Conservation (phyloP, 2,797 vertebrate species). For the Mormyrus hasselquistii region DNA sequence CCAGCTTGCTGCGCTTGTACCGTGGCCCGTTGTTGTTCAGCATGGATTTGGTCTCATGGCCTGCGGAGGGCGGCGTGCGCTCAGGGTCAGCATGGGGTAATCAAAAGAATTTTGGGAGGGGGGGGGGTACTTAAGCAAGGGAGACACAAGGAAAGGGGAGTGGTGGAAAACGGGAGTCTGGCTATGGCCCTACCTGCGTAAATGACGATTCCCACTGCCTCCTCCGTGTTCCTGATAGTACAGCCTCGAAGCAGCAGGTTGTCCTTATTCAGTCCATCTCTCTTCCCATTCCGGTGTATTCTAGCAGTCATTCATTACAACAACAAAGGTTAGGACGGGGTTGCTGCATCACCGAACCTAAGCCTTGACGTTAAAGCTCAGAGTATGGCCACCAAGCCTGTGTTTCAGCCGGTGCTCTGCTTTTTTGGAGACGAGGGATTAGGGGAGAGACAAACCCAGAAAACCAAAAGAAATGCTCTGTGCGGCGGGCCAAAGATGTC, state of each 20-base stretch:
- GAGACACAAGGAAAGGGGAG: not conserved
- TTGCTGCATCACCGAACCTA: not conserved
- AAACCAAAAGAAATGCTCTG: not conserved
- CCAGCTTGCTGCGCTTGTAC: slow-evolving; percentile 94
- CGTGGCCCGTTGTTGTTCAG: slow-evolving; percentile 94
- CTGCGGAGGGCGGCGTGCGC: slow-evolving; percentile 49
- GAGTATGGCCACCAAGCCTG: not conserved
- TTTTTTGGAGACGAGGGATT: not conserved
- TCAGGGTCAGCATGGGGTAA: not conserved
- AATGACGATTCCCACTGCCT: slow-evolving; percentile 88
- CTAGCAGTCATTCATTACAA: slow-evolving; percentile 37
- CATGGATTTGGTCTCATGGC: slow-evolving; percentile 96
- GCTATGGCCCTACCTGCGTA: slow-evolving; percentile 76
- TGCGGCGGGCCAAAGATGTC: not conserved
- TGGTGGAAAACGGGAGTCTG: not conserved
- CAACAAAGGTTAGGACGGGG: not conserved
- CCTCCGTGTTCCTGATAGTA: slow-evolving; percentile 92
- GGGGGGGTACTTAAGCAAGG: not conserved
- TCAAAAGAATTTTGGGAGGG: not conserved
- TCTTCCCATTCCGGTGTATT: slow-evolving; percentile 67
- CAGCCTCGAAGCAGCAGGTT: slow-evolving; percentile 91
- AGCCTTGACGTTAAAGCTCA: not conserved
- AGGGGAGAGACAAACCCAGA: not conserved
- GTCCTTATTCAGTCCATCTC: slow-evolving; percentile 86
- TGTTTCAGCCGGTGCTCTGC: not conserved